Evolutionary conservation across 2,797 vertebrate genomes (phyloP).

Genomic region (Poecilia velifera): DNA sequence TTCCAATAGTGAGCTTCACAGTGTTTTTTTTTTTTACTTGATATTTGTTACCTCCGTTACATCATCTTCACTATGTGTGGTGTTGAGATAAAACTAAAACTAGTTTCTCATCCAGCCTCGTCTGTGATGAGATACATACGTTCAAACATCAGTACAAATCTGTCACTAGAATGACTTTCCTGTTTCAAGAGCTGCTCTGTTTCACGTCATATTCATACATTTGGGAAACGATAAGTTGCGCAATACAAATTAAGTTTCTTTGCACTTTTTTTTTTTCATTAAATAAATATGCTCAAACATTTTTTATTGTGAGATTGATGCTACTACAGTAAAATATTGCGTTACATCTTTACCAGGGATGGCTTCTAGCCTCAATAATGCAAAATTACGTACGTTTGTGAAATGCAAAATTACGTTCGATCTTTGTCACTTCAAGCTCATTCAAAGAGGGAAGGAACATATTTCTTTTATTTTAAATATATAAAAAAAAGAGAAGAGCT

Average conservation of each 20-base stretch:
- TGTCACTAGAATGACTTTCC: background rate
- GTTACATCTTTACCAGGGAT: background rate
- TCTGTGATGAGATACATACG: background rate
- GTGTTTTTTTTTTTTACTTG: background rate
- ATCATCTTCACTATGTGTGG: background rate
- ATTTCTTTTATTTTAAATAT: background rate
- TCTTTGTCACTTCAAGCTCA: background rate
- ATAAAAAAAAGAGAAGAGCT: conserved; percentile 1
- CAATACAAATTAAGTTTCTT: background rate
- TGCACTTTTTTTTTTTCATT: background rate
- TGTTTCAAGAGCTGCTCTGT: background rate
- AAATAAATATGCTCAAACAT: background rate
- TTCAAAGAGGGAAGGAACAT: background rate
- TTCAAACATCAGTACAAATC: background rate
- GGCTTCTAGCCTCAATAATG: background rate
- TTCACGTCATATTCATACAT: too few species aligned
- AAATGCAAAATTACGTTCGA: background rate
- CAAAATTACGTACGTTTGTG: background rate
- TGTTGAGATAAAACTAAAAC: background rate
- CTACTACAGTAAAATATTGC: background rate
- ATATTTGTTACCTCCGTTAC: background rate
- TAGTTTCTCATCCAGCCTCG: background rate
- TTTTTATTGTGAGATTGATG: background rate
- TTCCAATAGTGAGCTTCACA: background rate
- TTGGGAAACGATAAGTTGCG: background rate